A percentile compares a stretch with the other conserved stretches of the same genome.
Conservation (phyloP, 2,113 vertebrate species). For the Neogobius melanostomus region DNA sequence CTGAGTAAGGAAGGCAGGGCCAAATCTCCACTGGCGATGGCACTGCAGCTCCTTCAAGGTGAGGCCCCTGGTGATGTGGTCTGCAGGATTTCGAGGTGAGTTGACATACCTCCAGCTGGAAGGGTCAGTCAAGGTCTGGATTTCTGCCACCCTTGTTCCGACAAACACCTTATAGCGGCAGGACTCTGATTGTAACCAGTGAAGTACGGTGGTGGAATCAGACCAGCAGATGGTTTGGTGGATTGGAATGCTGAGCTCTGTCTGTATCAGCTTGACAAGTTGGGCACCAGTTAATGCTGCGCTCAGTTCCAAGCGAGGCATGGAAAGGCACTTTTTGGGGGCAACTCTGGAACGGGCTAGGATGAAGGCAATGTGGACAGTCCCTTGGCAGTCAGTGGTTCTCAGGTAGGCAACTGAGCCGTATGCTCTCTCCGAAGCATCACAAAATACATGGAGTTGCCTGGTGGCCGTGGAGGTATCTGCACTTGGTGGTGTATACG, state of each 20-base stretch:
- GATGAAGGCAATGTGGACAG: background rate
- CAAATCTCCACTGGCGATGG: constrained; percentile 1
- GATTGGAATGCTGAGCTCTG: background rate
- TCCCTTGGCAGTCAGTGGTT: background rate
- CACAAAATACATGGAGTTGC: background rate
- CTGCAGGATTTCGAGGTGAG: background rate
- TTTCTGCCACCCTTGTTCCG: too few relatives aligned
- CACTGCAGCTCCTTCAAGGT: background rate
- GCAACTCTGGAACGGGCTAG: background rate
- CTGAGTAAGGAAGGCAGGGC: background rate
- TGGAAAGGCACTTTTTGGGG: background rate
- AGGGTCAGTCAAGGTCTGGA: too few relatives aligned
- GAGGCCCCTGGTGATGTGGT: background rate
- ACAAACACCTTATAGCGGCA: too few relatives aligned
- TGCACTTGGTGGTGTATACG: background rate
- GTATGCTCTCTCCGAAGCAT: background rate
- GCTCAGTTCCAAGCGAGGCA: background rate
- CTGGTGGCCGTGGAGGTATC: background rate
- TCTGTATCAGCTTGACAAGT: background rate
- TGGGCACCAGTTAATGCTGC: background rate
- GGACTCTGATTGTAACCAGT: too few relatives aligned
- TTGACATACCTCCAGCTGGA: too few relatives aligned
- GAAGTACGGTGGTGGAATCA: background rate
- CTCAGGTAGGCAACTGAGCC: background rate
- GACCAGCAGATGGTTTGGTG: background rate